phyloP scores from a whole-genome alignment of 1,140 invertebrate genomes.

The Gonioctena quinquepunctata region DNA sequence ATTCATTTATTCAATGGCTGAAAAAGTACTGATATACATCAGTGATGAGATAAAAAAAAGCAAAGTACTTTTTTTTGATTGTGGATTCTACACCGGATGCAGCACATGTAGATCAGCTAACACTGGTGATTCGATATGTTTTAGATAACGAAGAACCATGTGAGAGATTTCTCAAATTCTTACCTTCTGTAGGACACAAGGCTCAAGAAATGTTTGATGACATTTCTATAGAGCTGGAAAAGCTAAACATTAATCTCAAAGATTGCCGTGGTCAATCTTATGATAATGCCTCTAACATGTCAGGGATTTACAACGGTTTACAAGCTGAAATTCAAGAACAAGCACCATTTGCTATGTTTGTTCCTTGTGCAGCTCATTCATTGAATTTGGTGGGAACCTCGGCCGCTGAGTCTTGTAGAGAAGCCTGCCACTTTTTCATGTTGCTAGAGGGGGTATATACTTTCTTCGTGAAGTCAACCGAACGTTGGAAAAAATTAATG shows the following conservation, averaged over 20 bases:
- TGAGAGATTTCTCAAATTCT: slow-evolving; percentile 7
- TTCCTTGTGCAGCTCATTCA: slow-evolving; percentile 37
- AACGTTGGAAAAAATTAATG: too few relatives aligned
- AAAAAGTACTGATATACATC: slow-evolving; percentile 32
- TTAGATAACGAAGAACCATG: background rate
- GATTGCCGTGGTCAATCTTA: slow-evolving; percentile 20
- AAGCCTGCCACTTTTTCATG: background rate
- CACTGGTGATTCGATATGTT: slow-evolving; percentile 47
- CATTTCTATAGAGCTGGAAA: too few relatives aligned
- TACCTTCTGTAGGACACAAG: background rate
- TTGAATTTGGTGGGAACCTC: slow-evolving; percentile 1
- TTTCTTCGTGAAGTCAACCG: background rate
- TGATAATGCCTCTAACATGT: slow-evolving; percentile 13
- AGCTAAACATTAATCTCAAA: too few relatives aligned
- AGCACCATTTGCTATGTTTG: slow-evolving; percentile 30
- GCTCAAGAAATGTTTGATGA: slow-evolving; percentile 6
- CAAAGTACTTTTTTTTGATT: slow-evolving; percentile 53
- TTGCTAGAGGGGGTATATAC: background rate
- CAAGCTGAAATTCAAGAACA: slow-evolving; percentile 45
- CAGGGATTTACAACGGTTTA: slow-evolving; percentile 30
- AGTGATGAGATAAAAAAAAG: slow-evolving; percentile 44
- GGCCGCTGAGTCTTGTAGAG: background rate
- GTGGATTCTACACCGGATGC: slow-evolving; percentile 54
- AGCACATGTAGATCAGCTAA: slow-evolving; percentile 47
- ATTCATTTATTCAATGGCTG: slow-evolving; percentile 46